These are phyloP conservation scores for Choristoneura rosaceana DNA, from an alignment of 2,888 invertebrate genomes.

Conservation along the genomic window DNA sequence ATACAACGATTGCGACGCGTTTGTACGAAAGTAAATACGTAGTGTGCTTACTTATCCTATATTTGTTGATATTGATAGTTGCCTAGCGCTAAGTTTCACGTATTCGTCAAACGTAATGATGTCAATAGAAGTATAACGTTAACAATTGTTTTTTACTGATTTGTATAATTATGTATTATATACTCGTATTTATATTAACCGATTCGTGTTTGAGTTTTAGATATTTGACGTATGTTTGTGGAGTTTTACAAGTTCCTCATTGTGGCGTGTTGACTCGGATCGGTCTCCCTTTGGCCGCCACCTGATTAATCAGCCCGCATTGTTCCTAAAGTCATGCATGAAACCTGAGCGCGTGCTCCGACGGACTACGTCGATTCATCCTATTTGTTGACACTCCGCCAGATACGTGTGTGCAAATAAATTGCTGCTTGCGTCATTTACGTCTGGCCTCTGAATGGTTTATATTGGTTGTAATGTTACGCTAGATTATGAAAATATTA, in stretches of 20 bases:
- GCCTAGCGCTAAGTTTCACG: background rate
- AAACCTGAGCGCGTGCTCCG: slow-evolving; percentile 14
- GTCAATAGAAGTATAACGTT: background rate
- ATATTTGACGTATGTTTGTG: slow-evolving; percentile 5
- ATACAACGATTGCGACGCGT: background rate
- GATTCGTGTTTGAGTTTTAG: background rate
- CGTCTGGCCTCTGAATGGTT: background rate
- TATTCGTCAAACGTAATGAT: background rate
- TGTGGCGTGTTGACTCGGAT: background rate
- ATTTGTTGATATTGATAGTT: background rate
- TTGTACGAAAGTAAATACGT: background rate
- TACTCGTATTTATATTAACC: background rate
- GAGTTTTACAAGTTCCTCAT: background rate
- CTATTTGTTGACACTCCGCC: slow-evolving; percentile 1
- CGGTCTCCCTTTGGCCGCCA: background rate
- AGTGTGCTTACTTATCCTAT: background rate
- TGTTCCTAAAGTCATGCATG: background rate
- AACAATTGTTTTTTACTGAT: background rate
- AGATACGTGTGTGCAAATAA: slow-evolving; percentile 4
- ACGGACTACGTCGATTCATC: background rate
- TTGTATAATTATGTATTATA: background rate
- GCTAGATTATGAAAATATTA: slow-evolving; percentile 6
- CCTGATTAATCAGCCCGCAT: slow-evolving; percentile 15
- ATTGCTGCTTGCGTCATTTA: slow-evolving; percentile 13
- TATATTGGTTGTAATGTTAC: background rate